These are phyloP conservation scores for Eupelmus urozonus DNA, from an alignment of 2,888 invertebrate genomes.

Conservation along the genomic window DNA sequence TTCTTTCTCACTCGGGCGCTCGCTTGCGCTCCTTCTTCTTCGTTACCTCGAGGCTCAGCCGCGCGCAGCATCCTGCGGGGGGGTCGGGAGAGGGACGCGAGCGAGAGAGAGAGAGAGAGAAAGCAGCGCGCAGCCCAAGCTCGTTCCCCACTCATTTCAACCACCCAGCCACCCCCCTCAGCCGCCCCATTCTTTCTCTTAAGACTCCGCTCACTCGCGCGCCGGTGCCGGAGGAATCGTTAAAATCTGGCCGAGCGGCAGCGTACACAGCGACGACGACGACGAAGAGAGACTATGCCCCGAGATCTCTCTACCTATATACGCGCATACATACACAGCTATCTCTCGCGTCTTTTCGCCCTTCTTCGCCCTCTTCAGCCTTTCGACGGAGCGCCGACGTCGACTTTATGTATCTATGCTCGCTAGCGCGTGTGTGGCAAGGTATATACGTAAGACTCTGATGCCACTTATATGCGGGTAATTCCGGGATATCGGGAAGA, in stretches of 20 bases:
- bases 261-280: background rate
- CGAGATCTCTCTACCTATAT: background rate
- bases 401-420: no score
- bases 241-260: conserved; percentile 77
- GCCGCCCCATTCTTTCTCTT: conserved; percentile 77
- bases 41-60: conserved; percentile 45
- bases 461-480: no score
- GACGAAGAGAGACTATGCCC: no score
- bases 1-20: conserved; percentile 60
- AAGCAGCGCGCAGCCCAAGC: no score
- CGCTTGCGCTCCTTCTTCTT: conserved; percentile 53
- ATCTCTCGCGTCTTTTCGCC: conserved; percentile 50
- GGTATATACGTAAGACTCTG: background rate
- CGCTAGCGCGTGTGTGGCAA: background rate
- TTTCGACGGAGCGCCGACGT: no score
- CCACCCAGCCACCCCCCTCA: conserved; percentile 61
- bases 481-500: no score
- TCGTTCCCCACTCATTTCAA: conserved; percentile 72
- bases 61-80: conserved; percentile 42
- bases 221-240: conserved; percentile 77
- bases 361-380: no score
- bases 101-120: conserved; percentile 20
- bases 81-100: background rate
- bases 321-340: background rate
- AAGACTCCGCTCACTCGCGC: conserved; percentile 78